These are phyloP conservation scores for Toxostoma redivivum DNA, from an alignment of 2,113 vertebrate species.

Conservation along the genomic window DNA sequence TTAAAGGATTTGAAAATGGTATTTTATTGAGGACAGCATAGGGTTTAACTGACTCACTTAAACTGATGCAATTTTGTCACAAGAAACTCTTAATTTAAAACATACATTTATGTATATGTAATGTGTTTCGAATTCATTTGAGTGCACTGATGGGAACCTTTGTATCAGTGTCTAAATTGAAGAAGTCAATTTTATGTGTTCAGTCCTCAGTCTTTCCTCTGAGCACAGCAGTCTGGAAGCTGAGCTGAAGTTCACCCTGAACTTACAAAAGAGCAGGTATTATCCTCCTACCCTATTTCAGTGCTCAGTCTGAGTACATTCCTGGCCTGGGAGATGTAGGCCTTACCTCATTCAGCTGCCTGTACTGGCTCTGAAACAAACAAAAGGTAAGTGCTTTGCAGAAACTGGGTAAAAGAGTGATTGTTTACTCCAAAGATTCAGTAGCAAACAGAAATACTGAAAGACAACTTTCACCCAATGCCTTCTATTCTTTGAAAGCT, in stretches of 20 bases:
- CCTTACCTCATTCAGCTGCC: not conserved
- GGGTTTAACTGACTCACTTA: not conserved
- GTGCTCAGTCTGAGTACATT: not conserved
- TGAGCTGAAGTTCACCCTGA: not conserved
- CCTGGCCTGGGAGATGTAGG: not conserved
- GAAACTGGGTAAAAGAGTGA: not conserved
- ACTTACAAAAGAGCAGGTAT: slow-evolving; percentile 27
- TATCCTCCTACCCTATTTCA: not conserved
- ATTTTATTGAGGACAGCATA: not conserved
- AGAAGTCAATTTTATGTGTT: not conserved
- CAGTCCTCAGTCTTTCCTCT: not conserved
- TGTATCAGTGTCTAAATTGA: not conserved
- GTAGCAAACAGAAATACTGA: not conserved
- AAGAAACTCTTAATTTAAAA: not conserved
- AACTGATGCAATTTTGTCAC: not conserved
- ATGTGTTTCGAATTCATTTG: not conserved
- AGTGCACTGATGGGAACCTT: not conserved
- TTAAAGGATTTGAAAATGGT: not conserved
- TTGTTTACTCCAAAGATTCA: slow-evolving; percentile 13
- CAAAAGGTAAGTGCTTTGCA: slow-evolving; percentile 12
- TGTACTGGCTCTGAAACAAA: not conserved
- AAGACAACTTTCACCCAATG: not conserved
- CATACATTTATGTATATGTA: not conserved
- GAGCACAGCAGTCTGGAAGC: not conserved
- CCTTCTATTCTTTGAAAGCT: not conserved